Evolutionary conservation across 2,797 vertebrate species (phyloP).

Genomic region (Chaunax sp.): DNA sequence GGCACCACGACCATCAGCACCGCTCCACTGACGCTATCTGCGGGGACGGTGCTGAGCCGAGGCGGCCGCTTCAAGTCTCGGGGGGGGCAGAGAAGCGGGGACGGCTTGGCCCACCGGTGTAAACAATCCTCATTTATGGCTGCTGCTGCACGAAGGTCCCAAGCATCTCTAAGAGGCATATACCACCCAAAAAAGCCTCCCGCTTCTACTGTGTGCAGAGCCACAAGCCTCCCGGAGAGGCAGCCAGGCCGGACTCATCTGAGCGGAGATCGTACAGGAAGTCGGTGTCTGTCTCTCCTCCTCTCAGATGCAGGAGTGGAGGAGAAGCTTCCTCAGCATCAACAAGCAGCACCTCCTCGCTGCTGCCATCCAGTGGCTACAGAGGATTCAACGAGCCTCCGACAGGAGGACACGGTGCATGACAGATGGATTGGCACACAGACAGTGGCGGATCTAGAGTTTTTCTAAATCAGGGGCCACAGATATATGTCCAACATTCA

Average conservation of each 20-base stretch:
- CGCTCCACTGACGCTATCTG: conserved; percentile 71
- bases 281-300: conserved; percentile 71
- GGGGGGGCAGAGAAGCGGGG: conserved; percentile 63
- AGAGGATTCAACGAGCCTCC: neutral
- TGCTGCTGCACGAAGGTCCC: conserved; percentile 24
- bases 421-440: too few relatives aligned
- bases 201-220: conserved; percentile 43
- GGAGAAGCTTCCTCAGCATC: conserved; percentile 73
- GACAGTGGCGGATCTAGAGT: too few relatives aligned
- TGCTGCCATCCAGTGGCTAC: conserved; percentile 61
- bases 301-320: conserved; percentile 72
- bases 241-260: conserved; percentile 53
- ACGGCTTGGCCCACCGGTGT: conserved; percentile 50
- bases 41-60: conserved; percentile 55
- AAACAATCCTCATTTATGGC: conserved; percentile 76
- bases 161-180: conserved; percentile 27
- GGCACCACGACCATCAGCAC: conserved; percentile 72
- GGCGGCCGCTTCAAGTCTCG: conserved; percentile 53
- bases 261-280: conserved; percentile 81
- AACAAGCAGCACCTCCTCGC: conserved; percentile 45
- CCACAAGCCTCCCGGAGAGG: conserved; percentile 57
- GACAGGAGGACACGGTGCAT: too few relatives aligned
- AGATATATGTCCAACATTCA: too few relatives aligned
- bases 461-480: too few relatives aligned
- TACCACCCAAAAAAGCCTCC: conserved; percentile 27